Base-by-base conservation (phyloP, 2,797 vertebrate species). In the Antrozous pallidus region DNA sequence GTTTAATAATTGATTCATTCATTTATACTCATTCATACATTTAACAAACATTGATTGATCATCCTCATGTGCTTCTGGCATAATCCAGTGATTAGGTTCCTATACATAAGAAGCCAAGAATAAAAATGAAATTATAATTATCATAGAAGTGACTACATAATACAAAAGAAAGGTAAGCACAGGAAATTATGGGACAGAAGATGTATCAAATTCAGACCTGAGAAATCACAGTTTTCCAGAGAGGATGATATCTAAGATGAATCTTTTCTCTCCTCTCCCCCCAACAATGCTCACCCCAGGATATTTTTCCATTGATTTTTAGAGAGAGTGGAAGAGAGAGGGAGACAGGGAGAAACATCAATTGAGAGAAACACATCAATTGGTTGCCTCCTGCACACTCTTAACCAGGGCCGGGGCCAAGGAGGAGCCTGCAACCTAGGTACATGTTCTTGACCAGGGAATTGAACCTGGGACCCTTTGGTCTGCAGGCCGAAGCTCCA, bases 211-310 rank as follows among this genome's bases (percentile, higher is more conserved):
- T 33, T 77, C 87, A 93, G 54, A 83, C 24, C 56, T 54, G 36
- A 93, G n/a, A 91, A 91, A 70, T 38, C 77, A 75, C 77, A 75
- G 24, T 8, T 84, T 91, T 80, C 73, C n/a, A 88, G 1, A 93
- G 13, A 12, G 38, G 31, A 20, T 90, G 33, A 58, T n/a, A 85
- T 36, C 14, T 85, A 84, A 45, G 20, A 74, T 5, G 16, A 87
- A 86, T 51, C 80, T 51, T 20, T 20, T 7, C 0, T 2, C 5
- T 17, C 1, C 6, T 17, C 2, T 18, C 18, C 49, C 49, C n/a
- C n/a, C n/a, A n/a, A n/a, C n/a, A 51, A 51, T 51, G 17, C 49
- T 51, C 49, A 51, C 49, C 49, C 49, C 18, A 51, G 18, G 18
- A 20, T 51, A 51, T 51, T 51, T 51, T 51, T 20, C 6, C 49